Conservation (phyloP, 2,888 invertebrate genomes). For the Clunio marinus region DNA sequence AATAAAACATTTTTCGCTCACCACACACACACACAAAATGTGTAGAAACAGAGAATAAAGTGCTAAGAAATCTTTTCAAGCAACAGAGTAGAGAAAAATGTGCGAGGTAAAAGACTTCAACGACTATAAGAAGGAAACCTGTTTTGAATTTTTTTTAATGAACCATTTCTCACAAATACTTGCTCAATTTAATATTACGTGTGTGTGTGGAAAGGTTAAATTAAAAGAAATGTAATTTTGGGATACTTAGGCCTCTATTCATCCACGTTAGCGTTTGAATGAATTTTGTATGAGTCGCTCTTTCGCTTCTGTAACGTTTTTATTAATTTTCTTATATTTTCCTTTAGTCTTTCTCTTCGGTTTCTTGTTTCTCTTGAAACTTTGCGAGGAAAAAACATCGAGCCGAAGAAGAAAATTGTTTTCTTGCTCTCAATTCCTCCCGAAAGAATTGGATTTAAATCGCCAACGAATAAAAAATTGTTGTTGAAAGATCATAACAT, state of each 20-base stretch:
- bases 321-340: conserved; percentile 35
- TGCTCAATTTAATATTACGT: not conserved
- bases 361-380: not conserved
- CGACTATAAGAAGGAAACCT: conserved; percentile 28
- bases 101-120: conserved; percentile 37
- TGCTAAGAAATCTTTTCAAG: conserved; percentile 11
- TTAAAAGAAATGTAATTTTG: not conserved
- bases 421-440: conserved; percentile 30
- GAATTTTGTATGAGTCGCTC: conserved; percentile 6
- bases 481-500: conserved; percentile 31
- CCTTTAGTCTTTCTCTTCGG: conserved; percentile 20
- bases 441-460: conserved; percentile 21
- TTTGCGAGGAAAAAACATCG: too few relatives aligned
- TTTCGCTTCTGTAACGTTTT: conserved; percentile 27
- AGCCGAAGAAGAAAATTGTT: not conserved
- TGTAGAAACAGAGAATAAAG: conserved; percentile 2
- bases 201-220: conserved; percentile 26
- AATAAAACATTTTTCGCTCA: conserved; percentile 24
- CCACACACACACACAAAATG: not conserved
- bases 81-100: not conserved
- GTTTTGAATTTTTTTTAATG: conserved; percentile 31
- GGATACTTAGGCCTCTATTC: not conserved
- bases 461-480: not conserved
- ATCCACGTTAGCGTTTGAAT: not conserved
- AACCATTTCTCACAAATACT: conserved; percentile 28